phyloP scores from a whole-genome alignment of 1,140 invertebrate species.

The Parapsyche elsis region DNA sequence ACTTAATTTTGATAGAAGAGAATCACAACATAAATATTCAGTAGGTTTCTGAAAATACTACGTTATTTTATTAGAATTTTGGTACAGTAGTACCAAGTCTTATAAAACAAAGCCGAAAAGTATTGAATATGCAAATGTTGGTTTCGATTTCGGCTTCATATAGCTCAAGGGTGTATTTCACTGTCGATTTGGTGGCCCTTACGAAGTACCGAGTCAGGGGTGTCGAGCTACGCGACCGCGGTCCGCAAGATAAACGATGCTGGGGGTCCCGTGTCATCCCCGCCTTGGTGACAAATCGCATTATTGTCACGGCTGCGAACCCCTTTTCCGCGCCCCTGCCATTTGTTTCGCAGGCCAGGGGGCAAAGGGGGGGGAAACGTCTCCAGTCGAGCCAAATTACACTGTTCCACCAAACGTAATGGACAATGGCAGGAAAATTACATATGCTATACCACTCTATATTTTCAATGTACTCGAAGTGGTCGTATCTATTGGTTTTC shows the following conservation, averaged over 20 bases:
- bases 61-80: too few relatives aligned
- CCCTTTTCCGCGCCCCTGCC: neutral
- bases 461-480: neutral
- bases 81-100: too few relatives aligned
- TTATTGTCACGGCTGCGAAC: slow-evolving; percentile 22
- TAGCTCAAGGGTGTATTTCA: too few relatives aligned
- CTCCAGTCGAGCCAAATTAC: neutral
- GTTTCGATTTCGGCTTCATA: too few relatives aligned
- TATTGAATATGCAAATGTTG: too few relatives aligned
- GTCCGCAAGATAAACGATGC: slow-evolving; percentile 18
- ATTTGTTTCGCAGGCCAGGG: neutral
- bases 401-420: slow-evolving; percentile 17
- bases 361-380: neutral
- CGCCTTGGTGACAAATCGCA: slow-evolving; percentile 24
- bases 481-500: too few relatives aligned
- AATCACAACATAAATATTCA: too few relatives aligned
- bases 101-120: too few relatives aligned
- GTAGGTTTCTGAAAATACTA: too few relatives aligned
- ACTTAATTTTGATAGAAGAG: too few relatives aligned
- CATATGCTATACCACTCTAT: neutral
- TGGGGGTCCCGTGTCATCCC: neutral
- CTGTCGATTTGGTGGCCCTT: too few relatives aligned
- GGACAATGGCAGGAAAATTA: neutral
- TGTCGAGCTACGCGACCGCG: neutral
- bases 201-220: neutral